These are phyloP conservation scores for Pelmatolapia mariae DNA, from an alignment of 2,113 vertebrate genomes.

Conservation along the genomic window DNA sequence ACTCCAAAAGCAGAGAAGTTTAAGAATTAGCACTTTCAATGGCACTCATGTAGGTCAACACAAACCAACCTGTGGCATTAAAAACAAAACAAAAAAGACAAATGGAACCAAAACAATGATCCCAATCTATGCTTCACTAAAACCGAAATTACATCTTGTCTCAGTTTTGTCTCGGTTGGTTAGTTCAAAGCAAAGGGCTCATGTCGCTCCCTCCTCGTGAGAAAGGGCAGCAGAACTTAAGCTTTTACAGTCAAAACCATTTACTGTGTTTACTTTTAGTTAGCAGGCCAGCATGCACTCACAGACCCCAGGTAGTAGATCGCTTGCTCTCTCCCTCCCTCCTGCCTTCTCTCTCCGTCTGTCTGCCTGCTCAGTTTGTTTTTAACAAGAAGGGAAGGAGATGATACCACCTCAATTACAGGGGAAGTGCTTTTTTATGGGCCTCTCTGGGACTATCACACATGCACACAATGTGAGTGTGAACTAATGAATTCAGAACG, in stretches of 20 bases:
- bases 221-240: conserved; percentile 40
- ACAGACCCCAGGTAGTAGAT: conserved; percentile 45
- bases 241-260: conserved; percentile 56
- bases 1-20: background rate
- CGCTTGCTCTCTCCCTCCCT: background rate
- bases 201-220: conserved; percentile 45
- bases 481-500: conserved; percentile 46
- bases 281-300: conserved; percentile 42
- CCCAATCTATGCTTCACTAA: background rate
- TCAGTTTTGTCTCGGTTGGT: background rate
- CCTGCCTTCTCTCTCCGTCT: background rate
- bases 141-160: background rate
- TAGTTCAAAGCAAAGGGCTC: background rate
- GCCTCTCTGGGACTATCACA: conserved; percentile 24
- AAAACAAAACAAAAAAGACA: background rate
- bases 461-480: conserved; percentile 29
- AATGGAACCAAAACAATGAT: background rate
- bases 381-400: conserved; percentile 49
- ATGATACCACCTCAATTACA: conserved; percentile 65
- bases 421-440: conserved; percentile 72
- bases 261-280: conserved; percentile 63
- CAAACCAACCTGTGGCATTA: background rate
- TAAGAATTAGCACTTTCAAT: background rate
- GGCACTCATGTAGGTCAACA: background rate
- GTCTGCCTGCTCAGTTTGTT: conserved; percentile 48